A percentile compares a stretch with the other conserved stretches of the same genome.
These are phyloP conservation scores for Andrena minutula DNA, from an alignment of 2,888 invertebrate species.

Conservation along the genomic window DNA sequence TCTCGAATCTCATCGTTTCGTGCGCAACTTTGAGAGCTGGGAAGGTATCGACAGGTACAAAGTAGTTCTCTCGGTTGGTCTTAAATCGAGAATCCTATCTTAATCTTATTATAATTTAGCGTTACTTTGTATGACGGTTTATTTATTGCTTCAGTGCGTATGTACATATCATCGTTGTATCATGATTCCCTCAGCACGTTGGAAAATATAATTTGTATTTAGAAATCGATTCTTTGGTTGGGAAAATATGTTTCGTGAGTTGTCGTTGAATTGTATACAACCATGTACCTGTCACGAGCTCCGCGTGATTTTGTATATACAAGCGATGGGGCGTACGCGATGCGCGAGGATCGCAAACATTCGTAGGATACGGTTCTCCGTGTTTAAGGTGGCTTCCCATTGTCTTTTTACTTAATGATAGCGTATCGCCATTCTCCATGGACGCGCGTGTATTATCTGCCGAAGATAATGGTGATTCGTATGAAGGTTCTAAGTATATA, in stretches of 20 bases:
- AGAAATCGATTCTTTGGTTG: conserved; percentile 36
- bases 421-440: neutral
- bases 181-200: conserved; percentile 8
- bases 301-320: conserved; percentile 9
- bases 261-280: conserved; percentile 16
- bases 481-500: conserved; percentile 19
- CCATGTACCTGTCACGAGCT: neutral
- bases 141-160: conserved; percentile 13
- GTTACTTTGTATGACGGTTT: neutral
- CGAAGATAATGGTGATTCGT: neutral
- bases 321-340: neutral
- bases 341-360: conserved; percentile 21
- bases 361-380: conserved; percentile 24
- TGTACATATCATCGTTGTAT: conserved; percentile 14
- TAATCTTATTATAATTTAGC: neutral
- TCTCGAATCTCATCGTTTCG: neutral
- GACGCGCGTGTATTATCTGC: conserved; percentile 12
- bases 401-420: conserved; percentile 26
- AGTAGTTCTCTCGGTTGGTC: conserved; percentile 5
- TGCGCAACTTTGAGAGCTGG: neutral
- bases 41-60: conserved; percentile 25
- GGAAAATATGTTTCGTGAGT: conserved; percentile 14
- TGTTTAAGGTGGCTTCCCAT: conserved; percentile 37
- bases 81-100: neutral
- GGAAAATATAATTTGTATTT: conserved; percentile 41